phyloP scores from a whole-genome alignment of 2,113 vertebrate genomes.

The Tragelaphus scriptus region DNA sequence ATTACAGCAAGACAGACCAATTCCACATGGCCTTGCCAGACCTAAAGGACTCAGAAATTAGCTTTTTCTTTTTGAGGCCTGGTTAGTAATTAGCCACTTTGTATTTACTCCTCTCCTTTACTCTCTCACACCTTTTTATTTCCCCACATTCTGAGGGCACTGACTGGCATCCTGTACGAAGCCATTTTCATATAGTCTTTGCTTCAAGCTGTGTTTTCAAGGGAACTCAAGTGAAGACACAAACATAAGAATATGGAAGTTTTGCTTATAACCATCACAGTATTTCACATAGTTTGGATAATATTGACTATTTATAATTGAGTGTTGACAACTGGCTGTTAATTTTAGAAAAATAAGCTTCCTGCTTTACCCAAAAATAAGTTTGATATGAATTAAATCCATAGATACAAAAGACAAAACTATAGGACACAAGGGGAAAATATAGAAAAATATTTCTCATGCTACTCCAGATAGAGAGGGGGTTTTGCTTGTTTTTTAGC shows the following conservation, averaged over 20 bases:
- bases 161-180: neutral
- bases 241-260: neutral
- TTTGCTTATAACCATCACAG: neutral
- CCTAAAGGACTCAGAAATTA: neutral
- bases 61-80: neutral
- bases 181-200: neutral
- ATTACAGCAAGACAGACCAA: neutral
- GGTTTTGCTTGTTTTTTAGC: neutral
- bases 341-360: neutral
- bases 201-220: neutral
- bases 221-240: neutral
- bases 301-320: neutral
- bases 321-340: neutral
- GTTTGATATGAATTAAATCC: neutral
- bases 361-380: neutral
- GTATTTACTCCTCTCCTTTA: neutral
- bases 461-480: neutral
- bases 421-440: neutral
- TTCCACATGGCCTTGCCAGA: neutral
- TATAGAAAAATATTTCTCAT: neutral
- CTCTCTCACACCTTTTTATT: neutral
- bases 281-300: neutral
- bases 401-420: neutral
- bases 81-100: neutral
- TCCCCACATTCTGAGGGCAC: neutral